Evolutionary conservation across 2,888 invertebrate genomes (phyloP), one percentile per base, ranked within the genome.

Genomic region (Caenorhabditis japonica): DNA sequence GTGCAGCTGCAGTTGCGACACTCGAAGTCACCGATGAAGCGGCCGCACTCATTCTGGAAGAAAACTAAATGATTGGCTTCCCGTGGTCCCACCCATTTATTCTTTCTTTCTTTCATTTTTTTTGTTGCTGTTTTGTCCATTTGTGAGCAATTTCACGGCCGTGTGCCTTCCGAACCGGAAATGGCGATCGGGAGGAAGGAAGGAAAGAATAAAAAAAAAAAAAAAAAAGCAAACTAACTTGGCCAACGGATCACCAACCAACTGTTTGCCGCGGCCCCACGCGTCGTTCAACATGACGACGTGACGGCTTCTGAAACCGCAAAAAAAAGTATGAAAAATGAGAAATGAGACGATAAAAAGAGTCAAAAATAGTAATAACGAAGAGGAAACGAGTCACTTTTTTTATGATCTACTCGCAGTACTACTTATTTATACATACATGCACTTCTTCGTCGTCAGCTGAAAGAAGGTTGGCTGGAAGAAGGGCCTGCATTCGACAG

Each of bases 211-310:
- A n/a, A n/a, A 34, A 21, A 49, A 27, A 60, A 44, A 19, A 3
- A 21, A 13, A 27, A 25, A 25, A 53, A 27, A 43, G 19, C 21
- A 27, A 15, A 64, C 79, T 73, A 19, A 83, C 85, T 77, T 84
- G 44, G 77, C 74, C 27, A 85, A 69, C 15, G 84, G 83, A 62
- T 82, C 77, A 56, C 73, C 79, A 62, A 85, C 75, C 55, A 80
- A 68, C 60, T 80, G 73, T 75, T 85, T 85, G 27, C 82, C 78
- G 23, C 72, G 52, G 56, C 79, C 82, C 82, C 82, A 82, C 41
- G 76, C 80, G 33, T 76, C 76, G 70, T 76, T 80, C 62, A n/a
- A n/a, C 60, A 73, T 49, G 51, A 27, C 43, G 61, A 61, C 62
- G 62, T 75, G 47, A 8, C 30, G 47, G 43, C 25, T 44, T 51